Base-by-base conservation (phyloP, 2,797 vertebrate species). In the Stomatorhinus walkeri region DNA sequence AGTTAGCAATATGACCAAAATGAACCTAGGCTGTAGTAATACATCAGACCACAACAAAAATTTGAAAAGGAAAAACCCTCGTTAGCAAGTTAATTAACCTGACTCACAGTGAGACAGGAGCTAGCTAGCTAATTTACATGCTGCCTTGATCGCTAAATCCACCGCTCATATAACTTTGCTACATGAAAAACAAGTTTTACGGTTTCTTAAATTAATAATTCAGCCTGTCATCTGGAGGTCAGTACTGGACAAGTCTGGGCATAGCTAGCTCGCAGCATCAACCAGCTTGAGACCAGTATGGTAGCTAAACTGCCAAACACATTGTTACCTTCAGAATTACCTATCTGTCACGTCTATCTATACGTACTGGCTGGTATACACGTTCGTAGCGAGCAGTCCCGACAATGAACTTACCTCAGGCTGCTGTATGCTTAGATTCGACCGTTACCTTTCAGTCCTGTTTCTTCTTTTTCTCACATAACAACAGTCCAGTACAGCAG, bases 401-500 rank as follows among this genome's bases (percentile, higher is more conserved):
- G 10, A 5, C 72, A 4, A 2, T 64, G 2, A 24, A 24, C 94
- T 94, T 93, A 95, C 94, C 95, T 94, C 94, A 94, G 94, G 89
- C 93, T 92, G 93, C 16, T 88, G 87, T 89, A 91, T 90, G 32
- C 85, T 88, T 84, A 84, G 43, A 51, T 10, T n/a, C n/a, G 24
- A 3, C 22, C 43, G 43, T 10, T n/a, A 51, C 81, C n/a, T 76
- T 51, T 89, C 91, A 54, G 88, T 87, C 89, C 91, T 90, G 89
- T 59, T 54, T 86, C 51, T 88, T 89, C 43, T 90, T 88, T 85
- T 89, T 87, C 85, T 91, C 87, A 92, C 91, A 92, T 89, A 93
- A 93, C 90, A 94, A 92, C 93, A 94, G 90, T 90, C 91, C 90
- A 84, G 89, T 36, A 90, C 90, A 91, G 91, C 90, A 51, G 36